These are phyloP conservation scores for Buceros bicornis DNA, from an alignment of 2,797 vertebrate species.

Conservation along the genomic window DNA sequence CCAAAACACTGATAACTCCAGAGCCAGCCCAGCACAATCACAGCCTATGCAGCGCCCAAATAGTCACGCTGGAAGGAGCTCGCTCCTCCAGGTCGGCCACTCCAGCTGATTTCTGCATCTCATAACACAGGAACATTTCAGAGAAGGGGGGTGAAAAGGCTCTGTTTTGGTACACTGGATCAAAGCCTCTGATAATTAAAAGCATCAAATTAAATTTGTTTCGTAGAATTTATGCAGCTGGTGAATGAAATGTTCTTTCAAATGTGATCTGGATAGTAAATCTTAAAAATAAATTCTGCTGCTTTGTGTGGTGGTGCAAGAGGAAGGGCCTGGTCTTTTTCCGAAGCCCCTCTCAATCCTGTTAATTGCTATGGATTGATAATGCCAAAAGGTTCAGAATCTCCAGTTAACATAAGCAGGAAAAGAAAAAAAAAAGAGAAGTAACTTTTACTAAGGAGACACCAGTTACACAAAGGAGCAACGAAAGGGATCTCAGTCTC, in stretches of 20 bases:
- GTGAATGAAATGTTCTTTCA: background rate
- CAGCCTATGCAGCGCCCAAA: background rate
- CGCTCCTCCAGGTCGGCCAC: background rate
- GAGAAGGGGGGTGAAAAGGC: background rate
- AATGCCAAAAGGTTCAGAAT: background rate
- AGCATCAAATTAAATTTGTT: background rate
- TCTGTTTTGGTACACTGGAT: background rate
- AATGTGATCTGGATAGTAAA: background rate
- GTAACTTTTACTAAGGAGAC: background rate
- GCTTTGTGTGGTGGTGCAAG: background rate
- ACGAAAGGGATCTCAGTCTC: background rate
- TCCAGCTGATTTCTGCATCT: background rate
- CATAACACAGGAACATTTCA: background rate
- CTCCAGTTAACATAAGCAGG: background rate
- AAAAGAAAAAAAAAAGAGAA: background rate
- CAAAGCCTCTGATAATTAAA: background rate
- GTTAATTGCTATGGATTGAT: background rate
- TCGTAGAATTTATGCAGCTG: background rate
- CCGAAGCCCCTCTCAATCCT: background rate
- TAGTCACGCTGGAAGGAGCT: background rate
- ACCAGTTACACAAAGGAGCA: background rate
- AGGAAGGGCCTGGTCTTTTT: background rate
- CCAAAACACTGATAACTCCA: background rate
- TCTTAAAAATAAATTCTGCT: background rate
- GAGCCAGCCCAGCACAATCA: background rate